A percentile compares a stretch with the other conserved stretches of the same genome.
Evolutionary conservation across 2,888 invertebrate genomes (phyloP).

Genomic region (Trichopria drosophilae): DNA sequence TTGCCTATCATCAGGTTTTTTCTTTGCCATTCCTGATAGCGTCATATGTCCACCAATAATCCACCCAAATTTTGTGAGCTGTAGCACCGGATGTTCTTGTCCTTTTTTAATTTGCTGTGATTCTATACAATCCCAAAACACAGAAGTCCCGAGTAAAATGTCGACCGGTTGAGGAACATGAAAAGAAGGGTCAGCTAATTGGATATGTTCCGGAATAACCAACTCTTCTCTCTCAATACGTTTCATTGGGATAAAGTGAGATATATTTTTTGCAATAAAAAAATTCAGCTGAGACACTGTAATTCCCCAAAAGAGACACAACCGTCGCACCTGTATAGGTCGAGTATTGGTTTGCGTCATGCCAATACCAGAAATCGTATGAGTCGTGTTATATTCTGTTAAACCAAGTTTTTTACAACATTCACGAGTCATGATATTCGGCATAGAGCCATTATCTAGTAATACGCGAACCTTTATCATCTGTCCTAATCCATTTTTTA

Average conservation of each 20-base stretch:
- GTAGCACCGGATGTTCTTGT: not conserved
- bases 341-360: not conserved
- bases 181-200: not conserved
- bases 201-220: not conserved
- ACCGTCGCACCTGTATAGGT: not conserved
- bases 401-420: not conserved
- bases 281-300: not conserved
- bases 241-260: not conserved
- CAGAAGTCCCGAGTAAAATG: not conserved
- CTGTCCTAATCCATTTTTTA: not conserved
- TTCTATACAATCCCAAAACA: not conserved
- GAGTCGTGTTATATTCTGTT: not conserved
- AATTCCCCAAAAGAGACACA: not conserved
- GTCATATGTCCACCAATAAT: not conserved
- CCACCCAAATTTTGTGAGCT: not conserved
- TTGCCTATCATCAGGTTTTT: too few relatives aligned
- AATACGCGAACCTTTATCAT: not conserved
- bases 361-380: not conserved
- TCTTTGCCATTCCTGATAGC: not conserved
- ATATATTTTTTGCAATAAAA: not conserved
- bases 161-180: not conserved
- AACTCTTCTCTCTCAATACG: not conserved
- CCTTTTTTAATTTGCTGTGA: not conserved
- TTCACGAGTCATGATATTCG: not conserved
- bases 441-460: not conserved